phyloP scores from a whole-genome alignment of 2,113 vertebrate genomes.

The Pogona vitticeps region DNA sequence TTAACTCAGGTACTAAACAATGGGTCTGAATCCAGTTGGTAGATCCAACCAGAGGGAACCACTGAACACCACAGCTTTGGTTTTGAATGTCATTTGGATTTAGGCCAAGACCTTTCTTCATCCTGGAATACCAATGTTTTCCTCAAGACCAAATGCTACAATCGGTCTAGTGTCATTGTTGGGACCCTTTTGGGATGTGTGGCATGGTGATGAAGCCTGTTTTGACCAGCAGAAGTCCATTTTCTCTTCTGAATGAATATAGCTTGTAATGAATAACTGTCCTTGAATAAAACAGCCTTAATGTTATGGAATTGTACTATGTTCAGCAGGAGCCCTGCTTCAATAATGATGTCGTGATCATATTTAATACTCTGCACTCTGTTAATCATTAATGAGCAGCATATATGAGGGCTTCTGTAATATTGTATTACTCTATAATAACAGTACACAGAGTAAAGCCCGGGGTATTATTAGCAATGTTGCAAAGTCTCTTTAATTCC shows the following conservation, averaged over 20 bases:
- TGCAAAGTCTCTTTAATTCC: constrained; percentile 21
- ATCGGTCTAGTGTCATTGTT: background rate
- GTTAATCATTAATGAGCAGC: background rate
- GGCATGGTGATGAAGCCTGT: background rate
- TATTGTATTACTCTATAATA: background rate
- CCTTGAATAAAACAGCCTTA: constrained; percentile 8
- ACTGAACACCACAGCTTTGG: no score
- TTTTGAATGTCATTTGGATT: background rate
- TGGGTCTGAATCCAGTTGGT: no score
- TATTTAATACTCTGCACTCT: constrained; percentile 38
- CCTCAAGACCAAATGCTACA: background rate
- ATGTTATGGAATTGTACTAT: constrained; percentile 3
- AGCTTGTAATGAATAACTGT: background rate
- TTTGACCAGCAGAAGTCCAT: background rate
- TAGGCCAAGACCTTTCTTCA: background rate
- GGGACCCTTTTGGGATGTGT: background rate
- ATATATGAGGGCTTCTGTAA: background rate
- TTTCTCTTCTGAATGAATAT: background rate
- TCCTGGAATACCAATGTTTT: background rate
- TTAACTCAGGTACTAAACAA: no score
- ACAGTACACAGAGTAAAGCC: background rate
- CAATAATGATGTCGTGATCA: constrained; percentile 37
- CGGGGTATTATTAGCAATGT: constrained; percentile 18
- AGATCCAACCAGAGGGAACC: no score
- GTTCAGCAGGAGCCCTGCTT: background rate